phyloP scores from a whole-genome alignment of 2,888 invertebrate species.

The Steinernema hermaphroditum region DNA sequence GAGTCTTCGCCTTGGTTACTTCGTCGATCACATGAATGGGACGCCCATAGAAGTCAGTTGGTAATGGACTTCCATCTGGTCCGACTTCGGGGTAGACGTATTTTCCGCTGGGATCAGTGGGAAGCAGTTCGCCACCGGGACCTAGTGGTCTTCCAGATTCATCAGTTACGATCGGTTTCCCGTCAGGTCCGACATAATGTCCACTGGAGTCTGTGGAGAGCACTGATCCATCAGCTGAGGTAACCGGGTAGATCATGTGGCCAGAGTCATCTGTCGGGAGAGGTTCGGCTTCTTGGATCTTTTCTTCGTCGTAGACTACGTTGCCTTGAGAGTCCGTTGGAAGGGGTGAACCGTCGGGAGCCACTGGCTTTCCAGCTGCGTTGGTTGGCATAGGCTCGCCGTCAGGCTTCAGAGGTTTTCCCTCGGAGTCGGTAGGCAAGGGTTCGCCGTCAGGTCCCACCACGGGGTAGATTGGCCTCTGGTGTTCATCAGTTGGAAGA shows the following conservation, averaged over 20 bases:
- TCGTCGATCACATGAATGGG: too few species aligned
- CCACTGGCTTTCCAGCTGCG: slow-evolving; percentile 47
- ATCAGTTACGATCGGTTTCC: too few species aligned
- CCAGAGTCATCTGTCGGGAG: slow-evolving; percentile 49
- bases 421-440: slow-evolving; percentile 5
- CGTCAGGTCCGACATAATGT: too few species aligned
- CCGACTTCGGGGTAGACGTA: too few species aligned
- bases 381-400: slow-evolving; percentile 45
- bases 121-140: too few species aligned
- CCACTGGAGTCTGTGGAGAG: too few species aligned
- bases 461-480: slow-evolving; percentile 40
- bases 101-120: too few species aligned
- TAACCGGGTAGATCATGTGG: slow-evolving; percentile 25
- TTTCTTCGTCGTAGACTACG: slow-evolving; percentile 40
- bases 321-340: slow-evolving; percentile 47
- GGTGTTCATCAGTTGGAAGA: slow-evolving; percentile 43
- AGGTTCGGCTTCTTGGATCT: slow-evolving; percentile 27
- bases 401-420: slow-evolving; percentile 35
- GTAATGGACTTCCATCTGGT: too few species aligned
- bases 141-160: too few species aligned
- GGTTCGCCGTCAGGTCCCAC: slow-evolving; percentile 33
- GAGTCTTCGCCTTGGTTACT: too few species aligned
- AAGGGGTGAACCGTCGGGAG: slow-evolving; percentile 43
- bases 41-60: too few species aligned
- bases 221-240: too few species aligned